Percentiles rank a stretch among this genome's conserved stretches.
These are phyloP conservation scores for Osedax frankpressi DNA, from an alignment of 2,888 invertebrate genomes.

Conservation along the genomic window DNA sequence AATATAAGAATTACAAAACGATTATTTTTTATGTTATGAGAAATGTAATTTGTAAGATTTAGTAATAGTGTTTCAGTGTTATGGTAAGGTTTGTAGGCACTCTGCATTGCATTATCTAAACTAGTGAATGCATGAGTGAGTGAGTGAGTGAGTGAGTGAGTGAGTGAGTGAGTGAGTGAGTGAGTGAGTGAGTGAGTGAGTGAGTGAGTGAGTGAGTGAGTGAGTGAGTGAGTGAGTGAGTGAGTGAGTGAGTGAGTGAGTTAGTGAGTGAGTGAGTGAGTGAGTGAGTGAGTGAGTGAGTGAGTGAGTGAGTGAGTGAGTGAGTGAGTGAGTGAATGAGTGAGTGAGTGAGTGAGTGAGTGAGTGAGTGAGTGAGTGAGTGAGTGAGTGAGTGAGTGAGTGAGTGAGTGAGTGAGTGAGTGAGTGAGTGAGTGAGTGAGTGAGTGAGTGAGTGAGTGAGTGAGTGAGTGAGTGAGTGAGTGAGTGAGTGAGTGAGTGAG, in stretches of 20 bases:
- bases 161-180: not conserved
- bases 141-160: conserved; percentile 5
- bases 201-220: not conserved
- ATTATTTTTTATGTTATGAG: too few relatives aligned
- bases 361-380: not conserved
- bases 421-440: not conserved
- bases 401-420: not conserved
- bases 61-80: too few relatives aligned
- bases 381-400: not conserved
- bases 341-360: not conserved
- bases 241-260: conserved; percentile 8
- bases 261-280: not conserved
- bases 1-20: too few relatives aligned
- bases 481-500: not conserved
- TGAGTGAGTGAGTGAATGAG: too few relatives aligned
- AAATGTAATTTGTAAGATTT: too few relatives aligned
- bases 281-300: not conserved
- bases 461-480: not conserved
- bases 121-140: too few relatives aligned
- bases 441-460: not conserved
- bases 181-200: conserved; percentile 5
- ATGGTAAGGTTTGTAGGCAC: too few relatives aligned
- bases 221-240: conserved; percentile 2
- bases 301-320: conserved; percentile 4
- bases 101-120: too few relatives aligned